Base-by-base conservation (phyloP, 1,140 invertebrate species). In the Drosophila auraria region DNA sequence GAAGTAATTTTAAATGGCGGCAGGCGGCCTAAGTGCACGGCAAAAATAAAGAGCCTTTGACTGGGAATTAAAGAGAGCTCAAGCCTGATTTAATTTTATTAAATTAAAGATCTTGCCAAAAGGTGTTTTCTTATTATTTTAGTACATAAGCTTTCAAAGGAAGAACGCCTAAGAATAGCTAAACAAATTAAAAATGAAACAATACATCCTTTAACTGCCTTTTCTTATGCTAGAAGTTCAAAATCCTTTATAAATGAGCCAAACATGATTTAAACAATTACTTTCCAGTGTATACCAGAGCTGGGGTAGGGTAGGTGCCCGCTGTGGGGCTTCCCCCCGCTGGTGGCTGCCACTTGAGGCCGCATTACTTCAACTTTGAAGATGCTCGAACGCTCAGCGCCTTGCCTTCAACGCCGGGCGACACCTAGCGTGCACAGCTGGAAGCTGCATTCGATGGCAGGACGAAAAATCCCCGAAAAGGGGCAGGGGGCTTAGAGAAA, bases 341-440 rank as follows among this genome's bases (percentile, higher is more conserved):
- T 77, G 82, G 83, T 73, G 83, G 83, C 72, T 80, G 82, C 81
- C 84, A 89, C 84, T 89, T 90, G 84, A 90, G 86, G 86, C 84
- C 75, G 82, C 84, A 84, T 90, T 84, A 89, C 84, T 90, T 84
- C 84, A 84, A 89, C 86, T 90, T 84, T 89, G 82, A 89, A 89
- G 86, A 89, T 84, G 84, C 83, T 83, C 78, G 84, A 80, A 78
- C 83, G 72, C 64, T 38, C 42, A 40, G 64, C 38, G 72, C 59
- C 63, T 23, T 33, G 78, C 47, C 58, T 51, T 45, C 75, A 42
- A 58, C 75, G 78, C 69, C 54, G 69, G 69, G 82, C 84, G 84
- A 89, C 84, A 89, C 84, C 86, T 84, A 89, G 82, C 84, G 84
- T 89, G 86, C 84, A 80, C 86, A 89, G 84, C 86, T 84, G 84